Base-by-base conservation (phyloP, 2,113 vertebrate genomes). In the Cacatua alba region DNA sequence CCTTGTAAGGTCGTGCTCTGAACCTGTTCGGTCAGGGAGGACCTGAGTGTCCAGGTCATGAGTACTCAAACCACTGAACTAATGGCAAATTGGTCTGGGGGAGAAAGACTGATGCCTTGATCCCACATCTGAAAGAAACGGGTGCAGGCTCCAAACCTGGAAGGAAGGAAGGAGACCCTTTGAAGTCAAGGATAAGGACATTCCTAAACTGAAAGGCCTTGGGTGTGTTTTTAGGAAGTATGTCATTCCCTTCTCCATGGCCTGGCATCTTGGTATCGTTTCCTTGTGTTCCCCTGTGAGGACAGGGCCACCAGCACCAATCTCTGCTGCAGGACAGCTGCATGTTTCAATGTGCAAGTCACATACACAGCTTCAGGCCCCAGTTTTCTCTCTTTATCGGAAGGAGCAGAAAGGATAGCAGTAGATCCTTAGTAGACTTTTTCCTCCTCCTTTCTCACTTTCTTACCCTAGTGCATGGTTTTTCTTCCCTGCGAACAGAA, bases 381-480 rank as follows among this genome's bases (percentile, higher is more conserved):
- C 2, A 1, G 4, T 35, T 52, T 57, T 35, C 68, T 48, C 26
- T 18, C 9, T 24, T 28, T 6, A 21, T 33, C 0, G 0, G 39
- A 39, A 62, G 31, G 26, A 48, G 13, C 12, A 35, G 70, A 64
- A 64, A 55, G 48, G 35, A 31, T 8, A 65, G 41, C 18, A 11
- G 24, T 44, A 39, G 28, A 18, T 68, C 43, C 64, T 75, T 26
- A 64, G 43, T 8, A 65, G 25, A 41, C 11, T 5, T 77, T 33
- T 76, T 46, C 20, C 24, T 51, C 1, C 41, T 67, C 26, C 28
- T 70, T 60, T 64, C 26, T 48, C 9, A 2, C 0, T 3, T 59
- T 69, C 28, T 49, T 39, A 44, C 10, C 10, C 2, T 17, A n/a
- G 33, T 17, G 51, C 17, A 46, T 62, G 35, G 21, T 26, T 82